These are phyloP conservation scores for Synchiropus splendidus DNA, from an alignment of 2,113 vertebrate genomes.

Conservation along the genomic window DNA sequence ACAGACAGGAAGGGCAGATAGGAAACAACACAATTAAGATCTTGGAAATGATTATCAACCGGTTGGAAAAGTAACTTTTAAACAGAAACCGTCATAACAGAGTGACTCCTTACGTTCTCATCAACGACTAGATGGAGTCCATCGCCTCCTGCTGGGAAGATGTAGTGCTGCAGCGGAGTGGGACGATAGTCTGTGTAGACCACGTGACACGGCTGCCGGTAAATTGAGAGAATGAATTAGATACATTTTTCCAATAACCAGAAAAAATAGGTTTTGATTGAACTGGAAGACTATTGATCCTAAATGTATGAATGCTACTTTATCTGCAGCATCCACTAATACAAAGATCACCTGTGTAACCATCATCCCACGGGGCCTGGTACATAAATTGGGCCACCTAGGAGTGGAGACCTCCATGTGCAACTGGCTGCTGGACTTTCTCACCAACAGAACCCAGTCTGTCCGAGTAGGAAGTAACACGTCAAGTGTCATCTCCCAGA, in stretches of 20 bases:
- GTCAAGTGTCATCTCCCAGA: no score
- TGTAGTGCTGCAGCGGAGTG: constrained; percentile 94
- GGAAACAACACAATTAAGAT: neutral
- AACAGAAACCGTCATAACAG: neutral
- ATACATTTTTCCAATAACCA: neutral
- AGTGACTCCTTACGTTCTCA: constrained; percentile 80
- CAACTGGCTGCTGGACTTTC: no score
- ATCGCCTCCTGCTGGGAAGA: constrained; percentile 96
- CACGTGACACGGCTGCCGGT: constrained; percentile 86
- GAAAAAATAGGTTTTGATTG: neutral
- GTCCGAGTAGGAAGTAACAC: no score
- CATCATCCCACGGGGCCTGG: no score
- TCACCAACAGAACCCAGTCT: no score
- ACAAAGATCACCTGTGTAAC: no score
- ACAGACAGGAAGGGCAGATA: neutral
- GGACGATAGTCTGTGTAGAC: constrained; percentile 96
- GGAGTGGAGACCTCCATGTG: no score
- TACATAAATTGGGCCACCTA: no score
- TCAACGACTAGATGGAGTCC: constrained; percentile 96
- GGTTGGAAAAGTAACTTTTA: no score
- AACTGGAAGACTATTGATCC: no score
- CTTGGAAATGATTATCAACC: neutral
- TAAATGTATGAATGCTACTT: no score
- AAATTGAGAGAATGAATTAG: constrained; percentile 1
- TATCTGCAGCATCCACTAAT: no score